Percentiles rank a stretch among this genome's conserved stretches.
Evolutionary conservation across 2,113 vertebrate species (phyloP).

Genomic region (Tinamus guttatus): DNA sequence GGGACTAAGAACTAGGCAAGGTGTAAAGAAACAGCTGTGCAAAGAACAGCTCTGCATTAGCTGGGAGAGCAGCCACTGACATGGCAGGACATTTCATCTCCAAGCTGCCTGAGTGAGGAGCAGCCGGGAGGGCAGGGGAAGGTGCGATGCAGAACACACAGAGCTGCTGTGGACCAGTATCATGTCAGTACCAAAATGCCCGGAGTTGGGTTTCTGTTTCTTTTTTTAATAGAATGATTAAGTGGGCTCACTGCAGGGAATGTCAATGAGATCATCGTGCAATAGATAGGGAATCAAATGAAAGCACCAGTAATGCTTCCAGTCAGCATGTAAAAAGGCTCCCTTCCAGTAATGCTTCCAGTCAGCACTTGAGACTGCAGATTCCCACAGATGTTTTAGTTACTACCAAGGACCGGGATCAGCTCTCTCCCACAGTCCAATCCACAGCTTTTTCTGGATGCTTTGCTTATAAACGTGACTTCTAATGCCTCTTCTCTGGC

Average conservation of each 20-base stretch:
- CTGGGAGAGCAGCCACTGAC: background rate
- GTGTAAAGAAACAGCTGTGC: background rate
- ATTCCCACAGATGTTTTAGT: background rate
- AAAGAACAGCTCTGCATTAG: background rate
- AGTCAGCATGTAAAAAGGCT: conserved; percentile 44
- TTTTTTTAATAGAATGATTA: background rate
- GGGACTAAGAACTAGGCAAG: background rate
- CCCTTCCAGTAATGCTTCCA: conserved; percentile 46
- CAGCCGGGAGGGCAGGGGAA: background rate
- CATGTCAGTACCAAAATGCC: background rate
- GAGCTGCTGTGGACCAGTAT: background rate
- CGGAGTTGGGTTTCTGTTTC: background rate
- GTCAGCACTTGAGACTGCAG: conserved; percentile 15
- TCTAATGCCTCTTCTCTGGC: background rate
- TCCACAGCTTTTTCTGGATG: background rate
- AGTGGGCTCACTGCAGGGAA: conserved; percentile 52
- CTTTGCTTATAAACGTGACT: background rate
- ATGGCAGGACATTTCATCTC: background rate
- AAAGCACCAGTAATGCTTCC: conserved; percentile 29
- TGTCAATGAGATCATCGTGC: conserved; percentile 58
- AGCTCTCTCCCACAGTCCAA: background rate
- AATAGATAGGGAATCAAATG: background rate
- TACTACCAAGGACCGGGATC: background rate
- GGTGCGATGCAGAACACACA: background rate
- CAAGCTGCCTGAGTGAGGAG: background rate